Base-by-base conservation (phyloP, 2,888 invertebrate species). In the Agrotis segetum region DNA sequence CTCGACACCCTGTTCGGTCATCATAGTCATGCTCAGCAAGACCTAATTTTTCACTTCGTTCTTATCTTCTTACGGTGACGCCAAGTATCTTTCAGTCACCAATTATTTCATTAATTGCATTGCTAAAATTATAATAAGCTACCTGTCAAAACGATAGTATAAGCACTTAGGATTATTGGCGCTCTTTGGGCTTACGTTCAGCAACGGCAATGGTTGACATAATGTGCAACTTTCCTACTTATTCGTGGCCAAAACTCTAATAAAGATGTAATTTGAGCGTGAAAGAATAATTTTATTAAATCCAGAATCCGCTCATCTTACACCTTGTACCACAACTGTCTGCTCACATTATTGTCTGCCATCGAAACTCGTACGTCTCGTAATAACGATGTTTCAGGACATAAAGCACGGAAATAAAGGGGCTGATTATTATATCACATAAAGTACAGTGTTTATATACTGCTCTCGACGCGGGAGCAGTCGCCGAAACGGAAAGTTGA, bases 311-410 rank as follows among this genome's bases (percentile, higher is more conserved):
- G 46, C 50, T 14, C 3, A 58, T 24, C 77, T 34, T 16, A 14
- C 58, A 19, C 46, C 50, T 77, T 76, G 52, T 5, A 52, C 46
- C 63, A 29, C 46, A 60, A 44, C 19, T 60, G 53, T 77, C 61
- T 72, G 44, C 61, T 74, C 65, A 65, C 49, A 72, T 79, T 79
- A 81, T 71, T 79, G 72, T 77, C 53, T 67, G 67, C 53, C 68
- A 71, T 76, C 72, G 82, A 82, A 79, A 79, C 52, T 79, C 75
- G 59, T 70, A 69, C 79, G 29, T 61, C 76, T 71, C 65, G 67
- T 80, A 77, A 80, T 76, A 80, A 78, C 77, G 75, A 74, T 82
- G 82, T 82, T 74, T 80, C 76, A 76, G 80, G 72, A 65, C 82
- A 84, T 82, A 84, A 77, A 84, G 69, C 74, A 75, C 75, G 56